Evolutionary conservation across 1,140 invertebrate genomes (phyloP).

Genomic region (Pseudomyrmex cubaensis): DNA sequence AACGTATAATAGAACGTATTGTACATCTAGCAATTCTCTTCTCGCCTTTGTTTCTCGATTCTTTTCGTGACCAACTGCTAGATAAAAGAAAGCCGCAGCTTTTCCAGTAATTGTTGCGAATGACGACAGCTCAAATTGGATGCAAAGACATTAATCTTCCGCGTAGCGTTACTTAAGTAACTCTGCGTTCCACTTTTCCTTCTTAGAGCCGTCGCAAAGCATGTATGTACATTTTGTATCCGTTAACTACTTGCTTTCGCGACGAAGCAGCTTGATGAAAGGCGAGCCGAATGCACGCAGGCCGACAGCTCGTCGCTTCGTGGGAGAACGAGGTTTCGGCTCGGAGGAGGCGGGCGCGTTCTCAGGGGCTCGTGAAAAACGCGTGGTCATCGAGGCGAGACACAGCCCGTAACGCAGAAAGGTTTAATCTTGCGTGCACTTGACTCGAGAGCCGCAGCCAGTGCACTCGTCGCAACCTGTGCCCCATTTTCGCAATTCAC

Average conservation of each 20-base stretch:
- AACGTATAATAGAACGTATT: not conserved
- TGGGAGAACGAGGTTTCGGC: slow-evolving; percentile 44
- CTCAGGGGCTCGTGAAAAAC: slow-evolving; percentile 55
- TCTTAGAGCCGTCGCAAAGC: too few relatives aligned
- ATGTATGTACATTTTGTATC: too few relatives aligned
- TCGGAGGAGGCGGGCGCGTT: slow-evolving; percentile 30
- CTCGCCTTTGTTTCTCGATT: not conserved
- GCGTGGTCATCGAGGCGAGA: slow-evolving; percentile 44
- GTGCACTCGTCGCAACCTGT: slow-evolving; percentile 76
- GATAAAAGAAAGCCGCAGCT: too few relatives aligned
- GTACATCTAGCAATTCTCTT: not conserved
- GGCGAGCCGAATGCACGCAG: slow-evolving; percentile 9
- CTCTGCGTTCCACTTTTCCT: too few relatives aligned
- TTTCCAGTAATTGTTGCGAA: too few relatives aligned
- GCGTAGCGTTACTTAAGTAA: too few relatives aligned
- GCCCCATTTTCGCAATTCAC: slow-evolving; percentile 78
- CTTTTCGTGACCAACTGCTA: too few relatives aligned
- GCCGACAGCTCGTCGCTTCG: not conserved
- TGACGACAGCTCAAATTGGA: too few relatives aligned
- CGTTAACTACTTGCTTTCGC: not conserved
- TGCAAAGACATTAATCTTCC: too few relatives aligned
- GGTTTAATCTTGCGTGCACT: slow-evolving; percentile 76
- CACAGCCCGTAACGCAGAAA: slow-evolving; percentile 4
- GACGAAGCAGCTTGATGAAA: slow-evolving; percentile 25
- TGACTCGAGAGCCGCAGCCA: slow-evolving; percentile 74